phyloP scores from a whole-genome alignment of 92 coral and sea anemone genomes.

The Isaurus tuberculatus region DNA sequence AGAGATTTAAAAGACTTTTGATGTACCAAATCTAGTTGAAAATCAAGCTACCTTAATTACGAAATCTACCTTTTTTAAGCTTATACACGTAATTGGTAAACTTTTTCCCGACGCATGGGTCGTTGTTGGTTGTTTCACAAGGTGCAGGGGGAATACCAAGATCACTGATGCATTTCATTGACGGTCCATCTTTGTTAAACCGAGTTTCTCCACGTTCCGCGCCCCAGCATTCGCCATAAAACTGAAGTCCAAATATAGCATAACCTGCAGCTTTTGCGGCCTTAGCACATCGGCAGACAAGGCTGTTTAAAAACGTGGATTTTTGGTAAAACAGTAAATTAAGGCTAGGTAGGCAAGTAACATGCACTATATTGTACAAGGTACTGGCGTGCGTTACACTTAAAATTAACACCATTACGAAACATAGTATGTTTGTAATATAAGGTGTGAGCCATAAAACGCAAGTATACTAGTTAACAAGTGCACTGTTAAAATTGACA shows the following conservation, averaged over 20 bases:
- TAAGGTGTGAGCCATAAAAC: no score
- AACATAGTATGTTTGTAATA: no score
- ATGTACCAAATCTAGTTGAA: no score
- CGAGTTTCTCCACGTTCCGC: not conserved
- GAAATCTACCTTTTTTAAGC: not conserved
- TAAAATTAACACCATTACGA: no score
- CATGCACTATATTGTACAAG: no score
- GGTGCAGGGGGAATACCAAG: constrained; percentile 34
- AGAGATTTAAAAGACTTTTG: no score
- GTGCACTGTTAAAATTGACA: no score
- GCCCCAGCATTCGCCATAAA: constrained; percentile 47
- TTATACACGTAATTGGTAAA: constrained; percentile 27
- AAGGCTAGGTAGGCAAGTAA: no score
- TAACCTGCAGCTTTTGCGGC: constrained; percentile 43
- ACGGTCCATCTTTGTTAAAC: constrained; percentile 26
- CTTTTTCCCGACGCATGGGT: constrained; percentile 15
- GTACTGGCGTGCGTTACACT: no score
- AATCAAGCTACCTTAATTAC: not conserved
- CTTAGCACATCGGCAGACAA: constrained; percentile 32
- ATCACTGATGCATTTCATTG: constrained; percentile 10
- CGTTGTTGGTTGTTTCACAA: not conserved
- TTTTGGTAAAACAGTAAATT: not conserved
- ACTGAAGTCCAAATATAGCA: constrained; percentile 23
- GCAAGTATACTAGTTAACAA: no score
- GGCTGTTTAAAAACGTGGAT: constrained; percentile 9